A percentile compares a stretch with the other conserved stretches of the same genome.
phyloP scores from a whole-genome alignment of 2,797 vertebrate genomes.

The Sorex maritimensis region DNA sequence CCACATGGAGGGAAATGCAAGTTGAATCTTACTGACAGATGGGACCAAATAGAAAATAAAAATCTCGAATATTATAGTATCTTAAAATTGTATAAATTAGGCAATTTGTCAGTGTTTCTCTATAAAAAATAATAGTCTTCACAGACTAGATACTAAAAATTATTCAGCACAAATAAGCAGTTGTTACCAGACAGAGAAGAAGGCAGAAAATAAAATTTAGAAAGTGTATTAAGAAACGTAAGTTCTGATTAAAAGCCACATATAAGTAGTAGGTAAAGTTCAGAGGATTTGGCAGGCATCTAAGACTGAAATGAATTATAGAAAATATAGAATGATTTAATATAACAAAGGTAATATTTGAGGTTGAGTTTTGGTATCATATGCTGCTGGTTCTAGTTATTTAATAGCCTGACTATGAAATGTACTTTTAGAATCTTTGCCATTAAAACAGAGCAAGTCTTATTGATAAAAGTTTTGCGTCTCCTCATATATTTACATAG shows the following conservation, averaged over 20 bases:
- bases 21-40: neutral
- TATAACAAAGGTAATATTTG: slow-evolving; percentile 5
- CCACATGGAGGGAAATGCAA: neutral
- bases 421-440: slow-evolving; percentile 50
- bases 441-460: slow-evolving; percentile 27
- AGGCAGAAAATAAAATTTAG: slow-evolving; percentile 51
- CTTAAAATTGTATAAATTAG: neutral
- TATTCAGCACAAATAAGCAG: slow-evolving; percentile 33
- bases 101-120: slow-evolving; percentile 24
- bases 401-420: slow-evolving; percentile 60
- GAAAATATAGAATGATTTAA: slow-evolving; percentile 6
- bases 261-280: slow-evolving; percentile 59
- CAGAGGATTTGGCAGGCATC: slow-evolving; percentile 40
- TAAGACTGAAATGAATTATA: slow-evolving; percentile 44
- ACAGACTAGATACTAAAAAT: slow-evolving; percentile 40
- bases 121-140: slow-evolving; percentile 43
- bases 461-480: neutral
- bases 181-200: slow-evolving; percentile 31
- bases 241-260: slow-evolving; percentile 33
- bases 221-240: slow-evolving; percentile 47
- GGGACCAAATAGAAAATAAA: slow-evolving; percentile 25
- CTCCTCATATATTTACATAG: neutral
- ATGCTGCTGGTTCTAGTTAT: slow-evolving; percentile 25
- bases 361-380: slow-evolving; percentile 37
- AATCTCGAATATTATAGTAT: neutral